phyloP scores from a whole-genome alignment of 2,888 invertebrate genomes.

The Chrysotoxum bicinctum region DNA sequence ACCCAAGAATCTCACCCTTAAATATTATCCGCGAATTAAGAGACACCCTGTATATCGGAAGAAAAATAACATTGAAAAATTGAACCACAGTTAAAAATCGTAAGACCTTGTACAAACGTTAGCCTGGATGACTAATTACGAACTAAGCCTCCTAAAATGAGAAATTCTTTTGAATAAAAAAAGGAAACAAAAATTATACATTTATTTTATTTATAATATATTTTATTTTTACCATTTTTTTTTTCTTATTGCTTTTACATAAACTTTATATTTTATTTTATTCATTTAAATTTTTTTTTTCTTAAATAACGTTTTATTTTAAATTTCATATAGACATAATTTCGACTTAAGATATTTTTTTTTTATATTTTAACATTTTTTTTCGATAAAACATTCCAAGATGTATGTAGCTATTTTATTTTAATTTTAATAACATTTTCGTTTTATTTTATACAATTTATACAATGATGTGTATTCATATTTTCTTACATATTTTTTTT shows the following conservation, averaged over 20 bases:
- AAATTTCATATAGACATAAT: constrained; percentile 47
- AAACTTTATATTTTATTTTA: constrained; percentile 46
- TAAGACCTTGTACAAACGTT: no score
- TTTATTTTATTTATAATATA: constrained; percentile 63
- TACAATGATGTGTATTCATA: constrained; percentile 34
- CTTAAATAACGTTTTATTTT: constrained; percentile 54
- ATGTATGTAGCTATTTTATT: constrained; percentile 20
- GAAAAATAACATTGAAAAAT: no score
- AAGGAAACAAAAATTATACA: constrained; percentile 28
- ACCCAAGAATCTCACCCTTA: no score
- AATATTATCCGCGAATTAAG: no score
- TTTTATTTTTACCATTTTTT: constrained; percentile 37
- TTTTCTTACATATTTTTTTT: background rate
- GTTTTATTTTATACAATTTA: constrained; percentile 57
- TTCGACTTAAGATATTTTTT: constrained; percentile 20
- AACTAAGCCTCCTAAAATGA: no score
- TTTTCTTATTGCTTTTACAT: constrained; percentile 70
- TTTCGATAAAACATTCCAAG: constrained; percentile 33
- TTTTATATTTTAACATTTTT: constrained; percentile 37
- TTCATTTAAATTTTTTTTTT: background rate
- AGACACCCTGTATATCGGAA: no score
- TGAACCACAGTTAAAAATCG: no score
- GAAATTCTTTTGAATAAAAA: background rate
- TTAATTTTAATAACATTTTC: background rate
- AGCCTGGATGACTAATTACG: no score